Conservation (phyloP, 2,888 invertebrate genomes). For the Molorchus minor region DNA sequence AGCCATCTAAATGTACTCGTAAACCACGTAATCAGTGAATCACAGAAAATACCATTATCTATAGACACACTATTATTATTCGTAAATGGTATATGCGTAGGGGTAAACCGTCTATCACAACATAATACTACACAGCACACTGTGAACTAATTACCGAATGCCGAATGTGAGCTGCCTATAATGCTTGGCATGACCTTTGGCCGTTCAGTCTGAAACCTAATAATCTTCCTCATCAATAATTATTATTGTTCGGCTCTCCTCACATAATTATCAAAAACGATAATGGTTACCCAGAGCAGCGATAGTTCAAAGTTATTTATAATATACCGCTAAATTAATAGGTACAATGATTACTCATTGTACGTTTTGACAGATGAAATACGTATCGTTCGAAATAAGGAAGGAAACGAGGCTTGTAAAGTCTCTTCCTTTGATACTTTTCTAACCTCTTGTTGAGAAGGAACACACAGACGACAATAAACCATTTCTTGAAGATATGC, state of each 20-base stretch:
- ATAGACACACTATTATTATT: too few relatives aligned
- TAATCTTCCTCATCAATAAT: conserved; percentile 22
- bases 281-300: conserved; percentile 4
- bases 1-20: too few relatives aligned
- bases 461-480: too few relatives aligned
- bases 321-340: conserved; percentile 14
- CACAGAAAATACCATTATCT: too few relatives aligned
- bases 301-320: conserved; percentile 15
- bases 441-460: too few relatives aligned
- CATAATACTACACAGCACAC: conserved; percentile 2
- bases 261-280: conserved; percentile 17
- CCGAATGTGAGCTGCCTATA: conserved; percentile 19
- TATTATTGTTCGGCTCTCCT: conserved; percentile 14
- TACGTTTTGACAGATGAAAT: not conserved
- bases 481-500: too few relatives aligned
- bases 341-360: not conserved
- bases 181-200: conserved; percentile 20
- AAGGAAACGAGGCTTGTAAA: not conserved
- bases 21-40: too few relatives aligned
- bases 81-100: not conserved
- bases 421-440: too few relatives aligned
- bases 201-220: conserved; percentile 16
- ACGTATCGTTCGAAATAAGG: not conserved
- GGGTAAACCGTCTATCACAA: conserved; percentile 15
- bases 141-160: conserved; percentile 21